A percentile compares a stretch with the other conserved stretches of the same genome.
phyloP scores from a whole-genome alignment of 2,113 vertebrate genomes.

The Hyperopisus bebe region DNA sequence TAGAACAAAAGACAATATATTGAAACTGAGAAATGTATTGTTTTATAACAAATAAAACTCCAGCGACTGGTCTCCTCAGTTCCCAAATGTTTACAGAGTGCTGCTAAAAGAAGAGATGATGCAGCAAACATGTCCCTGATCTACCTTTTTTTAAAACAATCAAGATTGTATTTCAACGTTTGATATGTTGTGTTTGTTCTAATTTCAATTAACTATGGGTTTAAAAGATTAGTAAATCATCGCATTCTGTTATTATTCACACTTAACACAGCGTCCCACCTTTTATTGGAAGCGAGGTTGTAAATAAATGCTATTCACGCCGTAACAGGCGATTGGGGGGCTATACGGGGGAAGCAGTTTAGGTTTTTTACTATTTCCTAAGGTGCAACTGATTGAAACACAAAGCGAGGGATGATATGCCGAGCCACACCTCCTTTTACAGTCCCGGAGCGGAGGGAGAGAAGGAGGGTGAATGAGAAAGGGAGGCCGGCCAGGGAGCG shows the following conservation, averaged over 20 bases:
- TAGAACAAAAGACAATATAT: neutral
- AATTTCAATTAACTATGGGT: neutral
- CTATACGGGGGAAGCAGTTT: neutral
- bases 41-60: neutral
- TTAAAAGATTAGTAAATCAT: neutral
- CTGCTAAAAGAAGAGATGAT: neutral
- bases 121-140: neutral
- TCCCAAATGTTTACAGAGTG: neutral
- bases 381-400: neutral
- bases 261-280: neutral
- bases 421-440: neutral
- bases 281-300: neutral
- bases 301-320: neutral
- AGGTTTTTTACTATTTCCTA: neutral
- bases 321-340: neutral
- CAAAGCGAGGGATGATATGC: neutral
- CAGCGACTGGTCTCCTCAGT: neutral
- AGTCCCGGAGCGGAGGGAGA: neutral
- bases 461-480: neutral
- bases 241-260: neutral
- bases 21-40: neutral
- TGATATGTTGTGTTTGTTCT: neutral
- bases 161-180: neutral
- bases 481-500: neutral
- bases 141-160: neutral